Evolutionary conservation across 2,888 invertebrate species (phyloP).

Genomic region (Galeopsomyia nigrocyanea): DNA sequence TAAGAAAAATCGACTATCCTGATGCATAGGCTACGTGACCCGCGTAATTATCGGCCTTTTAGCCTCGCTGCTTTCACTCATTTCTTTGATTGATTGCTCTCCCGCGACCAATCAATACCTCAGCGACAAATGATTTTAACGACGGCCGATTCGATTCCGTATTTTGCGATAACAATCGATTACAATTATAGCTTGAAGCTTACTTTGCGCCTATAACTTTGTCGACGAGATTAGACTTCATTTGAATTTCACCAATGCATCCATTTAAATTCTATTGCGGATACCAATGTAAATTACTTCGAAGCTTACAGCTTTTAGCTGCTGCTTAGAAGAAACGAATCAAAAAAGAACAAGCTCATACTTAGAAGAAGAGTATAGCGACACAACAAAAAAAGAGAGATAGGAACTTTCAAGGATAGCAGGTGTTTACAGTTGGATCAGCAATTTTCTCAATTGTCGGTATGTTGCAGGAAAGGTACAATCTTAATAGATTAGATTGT

Average conservation of each 20-base stretch:
- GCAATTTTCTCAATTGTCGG: slow-evolving; percentile 61
- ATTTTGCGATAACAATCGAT: no score
- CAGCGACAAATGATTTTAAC: no score
- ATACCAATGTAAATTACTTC: slow-evolving; percentile 40
- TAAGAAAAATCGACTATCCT: not conserved
- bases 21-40: no score
- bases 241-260: slow-evolving; percentile 34
- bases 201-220: no score
- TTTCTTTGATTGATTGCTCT: no score
- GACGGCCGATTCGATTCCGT: no score
- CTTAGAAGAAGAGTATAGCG: slow-evolving; percentile 5
- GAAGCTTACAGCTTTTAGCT: slow-evolving; percentile 22
- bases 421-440: slow-evolving; percentile 63
- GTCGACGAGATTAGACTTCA: not conserved
- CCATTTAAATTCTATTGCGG: slow-evolving; percentile 41
- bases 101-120: no score
- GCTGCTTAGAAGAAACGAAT: slow-evolving; percentile 5
- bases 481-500: slow-evolving; percentile 58
- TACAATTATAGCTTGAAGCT: no score
- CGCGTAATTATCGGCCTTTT: not conserved
- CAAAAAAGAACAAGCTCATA: slow-evolving; percentile 26
- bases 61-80: no score
- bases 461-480: slow-evolving; percentile 49
- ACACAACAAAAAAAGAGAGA: not conserved
- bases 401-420: slow-evolving; percentile 34